Conservation (phyloP, 1,140 invertebrate genomes). For the Radopholus similis region DNA sequence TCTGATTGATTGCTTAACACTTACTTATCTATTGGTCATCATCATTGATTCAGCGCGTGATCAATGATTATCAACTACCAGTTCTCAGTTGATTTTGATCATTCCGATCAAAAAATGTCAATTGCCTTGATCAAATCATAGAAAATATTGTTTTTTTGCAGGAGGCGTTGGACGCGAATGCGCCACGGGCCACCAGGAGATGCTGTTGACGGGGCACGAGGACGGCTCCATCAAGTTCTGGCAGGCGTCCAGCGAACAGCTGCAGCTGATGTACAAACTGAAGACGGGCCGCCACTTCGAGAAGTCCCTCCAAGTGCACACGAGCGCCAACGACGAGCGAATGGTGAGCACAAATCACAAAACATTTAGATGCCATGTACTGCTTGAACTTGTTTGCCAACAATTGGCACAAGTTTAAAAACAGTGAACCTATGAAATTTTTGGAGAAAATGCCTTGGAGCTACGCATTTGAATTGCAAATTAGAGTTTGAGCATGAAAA, state of each 20-base stretch:
- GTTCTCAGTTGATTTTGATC: too few relatives aligned
- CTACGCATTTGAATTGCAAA: too few relatives aligned
- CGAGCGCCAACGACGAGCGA: neutral
- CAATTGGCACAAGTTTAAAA: too few relatives aligned
- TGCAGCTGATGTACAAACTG: constrained; percentile 86
- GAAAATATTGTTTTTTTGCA: constrained; percentile 32
- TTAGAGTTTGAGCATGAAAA: too few relatives aligned
- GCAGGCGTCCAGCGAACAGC: constrained; percentile 61
- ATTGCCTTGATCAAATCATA: neutral
- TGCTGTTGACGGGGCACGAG: constrained; percentile 58
- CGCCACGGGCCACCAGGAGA: constrained; percentile 59
- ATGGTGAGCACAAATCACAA: neutral
- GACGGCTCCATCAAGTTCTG: constrained; percentile 59
- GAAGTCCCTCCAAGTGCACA: constrained; percentile 61
- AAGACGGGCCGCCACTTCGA: constrained; percentile 94
- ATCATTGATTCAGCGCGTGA: too few relatives aligned
- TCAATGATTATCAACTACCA: too few relatives aligned
- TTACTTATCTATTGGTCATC: too few relatives aligned
- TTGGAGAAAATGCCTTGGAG: too few relatives aligned
- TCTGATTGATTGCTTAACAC: too few relatives aligned
- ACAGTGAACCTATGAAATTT: too few relatives aligned
- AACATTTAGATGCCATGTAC: neutral
- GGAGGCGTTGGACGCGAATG: constrained; percentile 56
- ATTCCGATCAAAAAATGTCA: too few relatives aligned
- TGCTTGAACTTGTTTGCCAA: too few relatives aligned